Evolutionary conservation across 2,888 invertebrate genomes (phyloP), one percentile per base, ranked within the genome.

Genomic region (Phortica magna): DNA sequence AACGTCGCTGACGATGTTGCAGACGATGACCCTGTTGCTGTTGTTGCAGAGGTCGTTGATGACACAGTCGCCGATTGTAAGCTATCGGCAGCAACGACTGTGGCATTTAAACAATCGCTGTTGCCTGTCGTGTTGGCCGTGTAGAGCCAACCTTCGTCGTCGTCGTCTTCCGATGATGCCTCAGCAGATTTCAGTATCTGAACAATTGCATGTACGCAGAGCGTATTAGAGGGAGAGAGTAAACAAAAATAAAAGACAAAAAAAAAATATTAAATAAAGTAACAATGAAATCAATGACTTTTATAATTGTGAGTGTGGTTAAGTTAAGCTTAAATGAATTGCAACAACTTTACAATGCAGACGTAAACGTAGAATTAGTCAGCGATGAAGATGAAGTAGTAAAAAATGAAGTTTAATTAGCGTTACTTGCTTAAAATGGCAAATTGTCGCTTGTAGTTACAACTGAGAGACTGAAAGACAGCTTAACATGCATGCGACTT

Each of bases 121-220:
- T 7, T 75, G 78, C 10, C 41, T 80, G 81, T 14, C 77, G 82
- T 76, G 82, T 71, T 74, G 81, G 88, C 89, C 65, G 89, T 89
- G 80, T 91, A 92, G 61, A 91, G 84, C 92, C 92, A 92, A 83
- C 91, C 91, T 81, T 89, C 94, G 78, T 93, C 93, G 83, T 94
- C 94, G 83, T 89, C 91, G 83, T 94, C 94, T 87, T 94, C 95
- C 67, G 94, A 94, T 73, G 94, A 94, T 88, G 94, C 94, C 81
- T 93, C 93, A 83, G 92, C 91, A 78, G 92, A 92, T 88, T 92
- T 92, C 72, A 91, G 88, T 84, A 90, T 86, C 91, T 91, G 75
- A 55, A 55, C 43, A 48, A 55, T 57, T 43, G 43, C 55, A 42
- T 55, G 65, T 10, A 19, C n/a, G 41, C 55, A 53, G 42, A 10